Conservation (phyloP, 2,888 invertebrate genomes). For the Chaitophorus viminalis region DNA sequence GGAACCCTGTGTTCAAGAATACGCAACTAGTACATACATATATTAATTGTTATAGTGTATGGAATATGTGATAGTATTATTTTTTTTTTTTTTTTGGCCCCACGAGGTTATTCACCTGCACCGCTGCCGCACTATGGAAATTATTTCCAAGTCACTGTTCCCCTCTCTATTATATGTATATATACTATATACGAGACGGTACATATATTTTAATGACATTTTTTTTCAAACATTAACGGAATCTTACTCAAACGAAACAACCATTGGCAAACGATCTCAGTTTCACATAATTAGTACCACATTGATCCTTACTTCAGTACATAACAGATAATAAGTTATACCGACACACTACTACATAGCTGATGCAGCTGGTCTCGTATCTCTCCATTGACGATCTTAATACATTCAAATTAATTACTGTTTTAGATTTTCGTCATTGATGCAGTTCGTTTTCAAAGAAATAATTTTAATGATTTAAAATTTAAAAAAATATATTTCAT, state of each 20-base stretch:
- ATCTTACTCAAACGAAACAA: slow-evolving; percentile 41
- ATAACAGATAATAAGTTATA: background rate
- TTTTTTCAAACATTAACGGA: slow-evolving; percentile 40
- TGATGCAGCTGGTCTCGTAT: background rate
- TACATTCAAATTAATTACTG: slow-evolving; percentile 28
- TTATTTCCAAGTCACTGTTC: slow-evolving; percentile 26
- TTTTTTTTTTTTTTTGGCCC: slow-evolving; percentile 11
- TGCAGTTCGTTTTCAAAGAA: background rate
- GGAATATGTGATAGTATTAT: background rate
- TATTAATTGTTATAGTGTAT: background rate
- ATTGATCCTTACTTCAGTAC: slow-evolving; percentile 16
- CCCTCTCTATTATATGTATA: background rate
- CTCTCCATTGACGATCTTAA: slow-evolving; percentile 4
- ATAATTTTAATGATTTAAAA: background rate
- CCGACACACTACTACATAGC: slow-evolving; percentile 3
- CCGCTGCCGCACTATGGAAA: slow-evolving; percentile 48
- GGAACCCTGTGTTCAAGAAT: background rate
- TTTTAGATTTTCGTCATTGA: background rate
- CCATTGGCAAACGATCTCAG: slow-evolving; percentile 42
- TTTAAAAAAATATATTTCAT: no score
- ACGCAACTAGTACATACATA: no score
- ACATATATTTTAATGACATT: slow-evolving; percentile 51
- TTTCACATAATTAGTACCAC: slow-evolving; percentile 55
- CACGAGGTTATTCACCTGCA: slow-evolving; percentile 53
- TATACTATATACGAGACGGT: background rate